Evolutionary conservation across 2,797 vertebrate genomes (phyloP).

Genomic region (Nyctibius grandis): DNA sequence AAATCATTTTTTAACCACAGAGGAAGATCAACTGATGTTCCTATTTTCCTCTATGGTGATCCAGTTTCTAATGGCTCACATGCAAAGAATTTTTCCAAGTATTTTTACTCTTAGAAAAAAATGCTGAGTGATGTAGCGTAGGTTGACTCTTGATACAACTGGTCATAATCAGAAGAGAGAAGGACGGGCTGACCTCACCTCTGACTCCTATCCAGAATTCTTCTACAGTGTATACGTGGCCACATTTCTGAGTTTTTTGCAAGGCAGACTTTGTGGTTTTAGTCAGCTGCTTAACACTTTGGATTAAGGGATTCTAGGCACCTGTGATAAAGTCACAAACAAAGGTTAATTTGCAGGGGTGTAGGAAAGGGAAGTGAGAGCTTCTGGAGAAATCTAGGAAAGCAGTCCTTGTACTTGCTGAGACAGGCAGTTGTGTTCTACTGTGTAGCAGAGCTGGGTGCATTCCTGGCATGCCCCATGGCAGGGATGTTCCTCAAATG

Average conservation of each 20-base stretch:
- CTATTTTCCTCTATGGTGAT: background rate
- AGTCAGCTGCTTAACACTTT: background rate
- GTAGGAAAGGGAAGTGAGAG: background rate
- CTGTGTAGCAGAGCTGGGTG: background rate
- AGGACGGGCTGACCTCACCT: fast-evolving
- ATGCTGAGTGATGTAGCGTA: background rate
- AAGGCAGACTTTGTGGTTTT: background rate
- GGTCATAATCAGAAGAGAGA: background rate
- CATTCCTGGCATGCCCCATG: fast-evolving
- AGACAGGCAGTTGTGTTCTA: background rate
- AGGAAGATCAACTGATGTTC: background rate
- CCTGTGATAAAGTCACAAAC: background rate
- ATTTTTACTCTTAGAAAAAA: background rate
- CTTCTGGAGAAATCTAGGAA: background rate
- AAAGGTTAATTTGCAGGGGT: fast-evolving
- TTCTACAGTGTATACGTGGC: background rate
- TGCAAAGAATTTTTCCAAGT: background rate
- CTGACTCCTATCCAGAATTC: background rate
- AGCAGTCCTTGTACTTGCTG: background rate
- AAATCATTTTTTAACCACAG: background rate
- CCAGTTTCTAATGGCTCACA: background rate
- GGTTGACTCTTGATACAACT: background rate
- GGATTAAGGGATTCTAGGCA: background rate
- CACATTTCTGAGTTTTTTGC: background rate
- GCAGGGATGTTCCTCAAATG: background rate